Conservation (phyloP, 2,113 vertebrate genomes). For the Lutjanus erythropterus region DNA sequence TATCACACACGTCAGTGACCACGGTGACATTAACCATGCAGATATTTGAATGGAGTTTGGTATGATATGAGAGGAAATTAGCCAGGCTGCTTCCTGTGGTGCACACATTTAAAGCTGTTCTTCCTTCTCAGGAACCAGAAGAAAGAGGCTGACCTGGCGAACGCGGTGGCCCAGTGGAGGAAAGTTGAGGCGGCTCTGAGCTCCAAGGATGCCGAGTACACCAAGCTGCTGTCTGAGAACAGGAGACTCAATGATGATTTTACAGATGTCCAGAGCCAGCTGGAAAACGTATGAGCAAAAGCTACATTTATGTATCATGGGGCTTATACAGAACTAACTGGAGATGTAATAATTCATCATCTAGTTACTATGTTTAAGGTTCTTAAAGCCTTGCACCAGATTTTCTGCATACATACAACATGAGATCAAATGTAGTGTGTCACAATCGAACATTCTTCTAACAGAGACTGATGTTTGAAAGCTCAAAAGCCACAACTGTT, state of each 20-base stretch:
- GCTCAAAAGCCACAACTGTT: background rate
- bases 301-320: too few relatives aligned
- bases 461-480: background rate
- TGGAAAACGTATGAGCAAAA: slow-evolving; percentile 79
- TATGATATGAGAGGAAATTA: background rate
- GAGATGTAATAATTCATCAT: background rate
- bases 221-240: slow-evolving; percentile 80
- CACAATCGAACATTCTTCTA: background rate
- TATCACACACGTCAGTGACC: background rate
- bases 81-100: background rate
- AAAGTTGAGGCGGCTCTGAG: slow-evolving; percentile 82
- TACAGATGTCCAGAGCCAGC: slow-evolving; percentile 79
- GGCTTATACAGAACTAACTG: background rate
- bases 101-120: background rate
- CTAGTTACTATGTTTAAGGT: background rate
- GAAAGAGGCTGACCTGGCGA: slow-evolving; percentile 84
- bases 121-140: slow-evolving; percentile 83
- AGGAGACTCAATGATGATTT: slow-evolving; percentile 74
- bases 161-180: slow-evolving; percentile 75
- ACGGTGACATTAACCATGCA: too few relatives aligned
- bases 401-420: background rate
- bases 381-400: background rate
- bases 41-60: background rate
- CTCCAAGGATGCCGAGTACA: slow-evolving; percentile 82
- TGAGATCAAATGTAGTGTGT: background rate